Percentiles rank a stretch among this genome's conserved stretches.
Conservation (phyloP, 2,113 vertebrate species). For the Leiothrix lutea region DNA sequence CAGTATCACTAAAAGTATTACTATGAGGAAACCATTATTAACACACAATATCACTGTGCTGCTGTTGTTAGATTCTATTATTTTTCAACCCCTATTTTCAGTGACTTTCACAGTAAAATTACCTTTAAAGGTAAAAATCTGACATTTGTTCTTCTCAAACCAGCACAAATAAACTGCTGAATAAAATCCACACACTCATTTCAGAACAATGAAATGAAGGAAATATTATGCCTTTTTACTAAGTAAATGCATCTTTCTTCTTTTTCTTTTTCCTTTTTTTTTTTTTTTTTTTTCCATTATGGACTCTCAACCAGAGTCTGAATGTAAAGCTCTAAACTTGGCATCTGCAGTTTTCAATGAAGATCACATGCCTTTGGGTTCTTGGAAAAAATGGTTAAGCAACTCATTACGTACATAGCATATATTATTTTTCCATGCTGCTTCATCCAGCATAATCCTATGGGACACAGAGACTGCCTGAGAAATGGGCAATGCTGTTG, state of each 20-base stretch:
- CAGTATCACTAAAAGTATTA: background rate
- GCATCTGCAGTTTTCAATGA: constrained; percentile 32
- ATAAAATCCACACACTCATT: background rate
- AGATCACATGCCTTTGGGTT: constrained; percentile 31
- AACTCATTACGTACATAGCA: background rate
- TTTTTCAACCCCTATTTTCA: background rate
- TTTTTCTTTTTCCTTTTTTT: rapidly evolving
- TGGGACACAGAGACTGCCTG: constrained; percentile 7
- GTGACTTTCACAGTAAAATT: background rate
- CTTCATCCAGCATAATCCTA: constrained; percentile 34
- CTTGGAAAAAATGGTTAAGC: constrained; percentile 46
- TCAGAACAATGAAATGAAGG: background rate
- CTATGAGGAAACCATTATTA: background rate
- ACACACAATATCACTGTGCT: background rate
- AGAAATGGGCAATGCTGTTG: background rate
- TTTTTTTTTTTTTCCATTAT: background rate
- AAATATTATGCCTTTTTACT: background rate
- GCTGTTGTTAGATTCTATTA: background rate
- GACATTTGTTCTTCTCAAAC: background rate
- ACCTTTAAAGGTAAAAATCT: background rate
- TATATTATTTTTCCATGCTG: constrained; percentile 50
- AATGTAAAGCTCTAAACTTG: constrained; percentile 37
- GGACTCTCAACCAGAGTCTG: background rate
- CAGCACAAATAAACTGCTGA: background rate
- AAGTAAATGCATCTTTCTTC: background rate